Base-by-base conservation (phyloP, 2,797 vertebrate species). In the Crypturellus tataupa region DNA sequence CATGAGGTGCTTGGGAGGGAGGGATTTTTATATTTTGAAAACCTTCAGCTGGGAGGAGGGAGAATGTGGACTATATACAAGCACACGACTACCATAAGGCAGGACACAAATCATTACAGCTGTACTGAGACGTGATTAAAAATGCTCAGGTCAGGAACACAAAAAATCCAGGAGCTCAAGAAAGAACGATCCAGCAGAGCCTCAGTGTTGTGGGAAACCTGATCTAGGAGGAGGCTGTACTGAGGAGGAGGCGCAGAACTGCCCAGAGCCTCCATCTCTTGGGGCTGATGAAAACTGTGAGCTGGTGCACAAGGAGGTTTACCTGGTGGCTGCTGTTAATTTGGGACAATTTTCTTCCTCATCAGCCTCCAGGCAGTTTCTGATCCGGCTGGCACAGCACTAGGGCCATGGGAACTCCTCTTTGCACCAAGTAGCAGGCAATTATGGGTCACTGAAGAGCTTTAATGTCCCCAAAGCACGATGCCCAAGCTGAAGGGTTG, bases 1-100 rank as follows among this genome's bases (percentile, higher is more conserved):
- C 42, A 67, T 10, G 16, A 63, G 65, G 70, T 51, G 46, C 49
- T 80, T 49, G 67, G 0, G 3, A 87, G 37, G 64, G 39, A 91
- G 40, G 76, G 44, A 31, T 75, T 79, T 42, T 55, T 80, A 91
- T 64, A 80, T 75, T 80, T 79, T 86, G 67, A 79, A 91, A 89
- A 83, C 35, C 68, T 80, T 78, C 63, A 80, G 75, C 47, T 68
- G 47, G 31, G 53, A 87, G 40, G 60, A 75, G 24, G 47, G 47
- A 35, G 49, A 94, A 72, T 20, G 51, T 49, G 68, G 79, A 79
- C 0, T 0, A 59, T 20, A 79, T 44, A 62, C 58, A 94, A 77
- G 47, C 55, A 69, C 29, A 72, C 7, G 64, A 75, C 84, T 71
- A 65, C 86, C 78, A 69, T 40, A 72, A 84, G 55, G 53, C 39